phyloP scores from a whole-genome alignment of 2,888 invertebrate species.

The Drosophila mercatorum region DNA sequence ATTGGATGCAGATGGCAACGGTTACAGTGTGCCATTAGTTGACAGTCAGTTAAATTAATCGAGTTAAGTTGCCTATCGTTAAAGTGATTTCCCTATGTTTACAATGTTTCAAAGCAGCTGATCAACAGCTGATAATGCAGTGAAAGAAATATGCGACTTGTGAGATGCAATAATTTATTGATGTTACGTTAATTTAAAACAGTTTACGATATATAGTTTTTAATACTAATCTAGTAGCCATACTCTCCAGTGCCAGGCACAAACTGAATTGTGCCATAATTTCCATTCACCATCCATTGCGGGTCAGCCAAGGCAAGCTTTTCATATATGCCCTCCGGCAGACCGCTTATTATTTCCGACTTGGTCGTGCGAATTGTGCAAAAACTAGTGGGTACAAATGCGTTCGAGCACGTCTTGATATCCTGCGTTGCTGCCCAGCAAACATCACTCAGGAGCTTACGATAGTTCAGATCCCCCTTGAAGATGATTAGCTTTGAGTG shows the following conservation, averaged over 20 bases:
- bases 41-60: too few species aligned
- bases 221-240: conserved; percentile 52
- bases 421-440: conserved; percentile 90
- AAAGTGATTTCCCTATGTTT: background rate
- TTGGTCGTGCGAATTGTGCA: conserved; percentile 94
- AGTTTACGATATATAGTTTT: background rate
- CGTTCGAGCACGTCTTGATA: conserved; percentile 86
- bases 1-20: background rate
- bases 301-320: conserved; percentile 86
- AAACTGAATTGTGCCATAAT: conserved; percentile 92
- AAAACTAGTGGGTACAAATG: conserved; percentile 93
- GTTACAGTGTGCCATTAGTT: too few species aligned
- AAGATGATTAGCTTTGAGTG: conserved; percentile 90
- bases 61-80: background rate
- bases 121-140: conserved; percentile 2
- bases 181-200: background rate
- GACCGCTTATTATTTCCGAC: conserved; percentile 93
- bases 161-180: conserved; percentile 2
- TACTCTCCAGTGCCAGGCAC: conserved; percentile 62
- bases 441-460: conserved; percentile 95
- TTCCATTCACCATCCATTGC: conserved; percentile 93
- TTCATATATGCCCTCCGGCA: conserved; percentile 88
- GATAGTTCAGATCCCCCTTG: conserved; percentile 97
- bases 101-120: conserved; percentile 10
- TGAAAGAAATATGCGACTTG: background rate